phyloP scores from a whole-genome alignment of 2,888 invertebrate species.

The Caenorhabditis sp. region DNA sequence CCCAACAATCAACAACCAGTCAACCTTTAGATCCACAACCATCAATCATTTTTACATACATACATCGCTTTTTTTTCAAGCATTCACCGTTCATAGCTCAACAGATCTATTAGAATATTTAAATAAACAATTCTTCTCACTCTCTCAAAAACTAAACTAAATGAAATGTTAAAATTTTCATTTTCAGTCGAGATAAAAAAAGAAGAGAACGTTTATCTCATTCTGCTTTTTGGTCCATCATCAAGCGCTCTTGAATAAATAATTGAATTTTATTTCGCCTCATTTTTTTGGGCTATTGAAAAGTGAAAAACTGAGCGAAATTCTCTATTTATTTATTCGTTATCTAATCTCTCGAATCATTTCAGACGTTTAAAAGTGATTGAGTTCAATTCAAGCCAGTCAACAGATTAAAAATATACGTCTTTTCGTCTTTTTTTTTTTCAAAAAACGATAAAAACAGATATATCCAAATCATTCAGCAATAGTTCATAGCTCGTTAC shows the following conservation, averaged over 20 bases:
- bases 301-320: too few species aligned
- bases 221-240: background rate
- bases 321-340: too few species aligned
- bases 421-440: too few species aligned
- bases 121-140: background rate
- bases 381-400: too few species aligned
- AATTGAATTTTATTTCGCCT: background rate
- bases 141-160: background rate
- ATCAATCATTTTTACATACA: background rate
- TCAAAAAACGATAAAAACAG: too few species aligned
- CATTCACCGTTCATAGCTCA: background rate
- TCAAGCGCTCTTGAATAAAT: constrained; percentile 3
- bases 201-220: background rate
- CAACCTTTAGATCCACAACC: background rate
- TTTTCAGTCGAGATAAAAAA: background rate
- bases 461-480: too few species aligned
- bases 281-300: too few species aligned
- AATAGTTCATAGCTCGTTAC: background rate
- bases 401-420: too few species aligned
- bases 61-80: background rate
- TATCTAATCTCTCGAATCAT: too few species aligned
- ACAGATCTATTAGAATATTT: background rate
- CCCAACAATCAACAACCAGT: background rate
- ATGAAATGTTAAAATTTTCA: background rate
- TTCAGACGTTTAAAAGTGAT: too few species aligned